A percentile compares a stretch with the other conserved stretches of the same genome.
These are phyloP conservation scores for Clistopyga incitator DNA, from an alignment of 2,888 invertebrate species.

Conservation along the genomic window DNA sequence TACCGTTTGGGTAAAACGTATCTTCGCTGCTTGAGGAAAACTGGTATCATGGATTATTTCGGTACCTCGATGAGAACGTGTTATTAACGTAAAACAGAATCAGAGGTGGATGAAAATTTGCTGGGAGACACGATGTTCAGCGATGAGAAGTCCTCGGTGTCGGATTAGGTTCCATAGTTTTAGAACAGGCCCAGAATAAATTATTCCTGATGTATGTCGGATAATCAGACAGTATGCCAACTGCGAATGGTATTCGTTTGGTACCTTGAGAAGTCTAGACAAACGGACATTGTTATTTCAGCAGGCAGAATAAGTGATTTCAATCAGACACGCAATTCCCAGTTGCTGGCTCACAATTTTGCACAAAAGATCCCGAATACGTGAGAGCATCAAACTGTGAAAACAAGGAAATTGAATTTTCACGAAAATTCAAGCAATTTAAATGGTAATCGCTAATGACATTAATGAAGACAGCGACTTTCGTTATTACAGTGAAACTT, in stretches of 20 bases:
- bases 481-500: no score
- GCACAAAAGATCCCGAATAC: neutral
- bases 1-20: neutral
- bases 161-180: neutral
- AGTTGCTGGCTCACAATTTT: neutral
- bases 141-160: neutral
- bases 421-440: neutral
- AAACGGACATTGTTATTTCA: neutral
- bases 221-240: neutral
- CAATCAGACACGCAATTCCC: neutral
- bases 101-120: neutral
- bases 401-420: neutral
- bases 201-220: slow-evolving; percentile 17
- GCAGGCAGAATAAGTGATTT: neutral
- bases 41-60: neutral
- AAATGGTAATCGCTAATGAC: neutral
- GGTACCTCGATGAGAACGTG: neutral
- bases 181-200: slow-evolving; percentile 1
- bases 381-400: neutral
- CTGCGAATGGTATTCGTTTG: neutral
- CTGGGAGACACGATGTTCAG: neutral
- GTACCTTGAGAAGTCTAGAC: neutral
- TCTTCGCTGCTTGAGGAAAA: slow-evolving; percentile 6
- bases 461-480: neutral
- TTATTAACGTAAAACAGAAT: neutral